phyloP scores from a whole-genome alignment of 2,888 invertebrate genomes.

The Melinopterus prodromus region DNA sequence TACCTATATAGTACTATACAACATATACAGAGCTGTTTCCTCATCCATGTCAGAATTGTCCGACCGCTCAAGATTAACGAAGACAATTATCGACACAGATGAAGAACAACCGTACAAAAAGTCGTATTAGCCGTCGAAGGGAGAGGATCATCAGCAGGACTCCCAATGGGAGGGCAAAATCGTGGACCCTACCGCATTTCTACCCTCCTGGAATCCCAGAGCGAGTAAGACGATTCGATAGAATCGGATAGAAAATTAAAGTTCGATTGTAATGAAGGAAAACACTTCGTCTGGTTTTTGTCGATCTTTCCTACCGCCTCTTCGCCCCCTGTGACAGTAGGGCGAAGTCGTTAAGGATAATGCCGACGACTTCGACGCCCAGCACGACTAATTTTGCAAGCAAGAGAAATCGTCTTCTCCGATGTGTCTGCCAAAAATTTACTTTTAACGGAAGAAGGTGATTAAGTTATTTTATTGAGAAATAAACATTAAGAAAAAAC shows the following conservation, averaged over 20 bases:
- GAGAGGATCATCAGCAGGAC: neutral
- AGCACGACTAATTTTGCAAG: neutral
- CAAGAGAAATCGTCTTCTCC: neutral
- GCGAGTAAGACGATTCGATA: conserved; percentile 4
- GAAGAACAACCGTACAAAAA: neutral
- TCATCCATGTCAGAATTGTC: too few relatives aligned
- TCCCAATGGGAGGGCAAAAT: neutral
- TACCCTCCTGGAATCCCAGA: neutral
- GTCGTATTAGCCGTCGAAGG: neutral
- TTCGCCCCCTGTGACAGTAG: neutral
- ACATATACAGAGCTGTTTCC: too few relatives aligned
- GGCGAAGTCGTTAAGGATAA: neutral
- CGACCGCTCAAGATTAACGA: neutral
- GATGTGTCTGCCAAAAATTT: neutral
- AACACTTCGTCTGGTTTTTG: neutral
- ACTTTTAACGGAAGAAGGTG: too few relatives aligned
- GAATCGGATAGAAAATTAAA: conserved; percentile 4
- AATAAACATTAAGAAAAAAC: too few relatives aligned
- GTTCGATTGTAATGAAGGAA: conserved; percentile 4
- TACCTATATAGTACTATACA: too few relatives aligned
- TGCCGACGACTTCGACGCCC: neutral
- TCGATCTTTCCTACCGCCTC: neutral
- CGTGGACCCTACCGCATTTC: neutral
- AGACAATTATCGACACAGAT: neutral
- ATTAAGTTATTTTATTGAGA: too few relatives aligned